Evolutionary conservation across 2,113 vertebrate genomes (phyloP).

Genomic region (Callopanchax toddi): DNA sequence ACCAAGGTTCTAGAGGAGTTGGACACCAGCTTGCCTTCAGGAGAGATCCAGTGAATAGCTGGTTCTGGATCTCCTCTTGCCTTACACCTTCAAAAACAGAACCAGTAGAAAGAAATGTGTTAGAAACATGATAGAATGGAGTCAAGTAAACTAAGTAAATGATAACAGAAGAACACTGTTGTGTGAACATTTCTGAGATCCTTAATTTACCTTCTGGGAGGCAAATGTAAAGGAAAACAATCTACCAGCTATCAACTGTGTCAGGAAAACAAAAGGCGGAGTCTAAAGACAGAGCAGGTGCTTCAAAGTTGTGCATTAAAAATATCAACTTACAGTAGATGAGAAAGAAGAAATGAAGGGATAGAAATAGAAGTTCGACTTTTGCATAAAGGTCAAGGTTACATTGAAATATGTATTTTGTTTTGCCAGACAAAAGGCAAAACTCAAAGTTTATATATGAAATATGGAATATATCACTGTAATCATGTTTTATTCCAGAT

Average conservation of each 20-base stretch:
- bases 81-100: constrained; percentile 81
- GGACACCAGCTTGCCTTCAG: constrained; percentile 94
- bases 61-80: constrained; percentile 96
- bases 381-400: too few relatives aligned
- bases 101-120: constrained; percentile 4
- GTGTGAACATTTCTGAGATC: background rate
- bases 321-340: too few relatives aligned
- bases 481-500: too few relatives aligned
- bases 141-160: background rate
- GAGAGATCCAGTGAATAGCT: constrained; percentile 98
- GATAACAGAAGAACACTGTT: constrained; percentile 5
- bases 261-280: background rate
- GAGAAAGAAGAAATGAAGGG: too few relatives aligned
- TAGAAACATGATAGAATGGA: constrained; percentile 15
- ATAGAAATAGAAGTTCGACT: too few relatives aligned
- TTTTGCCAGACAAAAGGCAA: too few relatives aligned
- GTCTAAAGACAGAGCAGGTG: too few relatives aligned
- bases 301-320: too few relatives aligned
- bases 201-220: background rate
- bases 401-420: too few relatives aligned
- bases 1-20: constrained; percentile 91
- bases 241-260: background rate
- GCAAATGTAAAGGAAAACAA: background rate
- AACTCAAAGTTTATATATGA: too few relatives aligned
- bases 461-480: too few relatives aligned